Base-by-base conservation (phyloP, 2,113 vertebrate species). In the Stomatorhinus ivindoensis region DNA sequence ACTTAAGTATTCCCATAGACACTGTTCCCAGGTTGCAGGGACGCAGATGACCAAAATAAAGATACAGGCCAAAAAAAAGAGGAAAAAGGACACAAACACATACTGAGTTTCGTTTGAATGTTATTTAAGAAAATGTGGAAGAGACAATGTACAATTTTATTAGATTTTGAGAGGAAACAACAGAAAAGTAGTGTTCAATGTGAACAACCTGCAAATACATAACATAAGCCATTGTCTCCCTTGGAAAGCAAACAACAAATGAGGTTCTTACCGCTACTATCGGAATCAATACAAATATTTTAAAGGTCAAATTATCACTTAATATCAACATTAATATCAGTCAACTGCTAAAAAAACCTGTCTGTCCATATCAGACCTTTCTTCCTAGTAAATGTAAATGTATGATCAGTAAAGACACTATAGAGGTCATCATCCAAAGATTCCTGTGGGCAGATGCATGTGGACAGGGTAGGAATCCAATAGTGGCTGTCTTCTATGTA, bases 121-220 rank as follows among this genome's bases (percentile, higher is more conserved):
- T 76, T 76, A 73, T 69, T 69, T 31, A 31, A 65, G 61, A 65
- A 65, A 39, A 76, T 35, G 35, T 76, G 35, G 35, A 17, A 35
- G 31, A 17, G 73, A 31, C 65, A 39, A 80, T 39, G 69, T 42
- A 80, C 73, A 42, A 0, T 6, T 42, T 80, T 80, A 55, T 42
- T 42, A 42, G 73, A 80, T 42, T 80, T 42, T 80, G 31, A 39
- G 35, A 35, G 35, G 19, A 39, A 84, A 90, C 8, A 39, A 42
- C 47, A 88, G 55, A 88, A 42, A 10, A 82, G 13, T 61, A 85
- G 35, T 3, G 89, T n/a, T 65, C 15, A 90, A 90, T 91, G 89
- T 91, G 91, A 91, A 91, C 91, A 89, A 91, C 86, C 31, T 89
- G 84, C 87, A 89, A 88, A 89, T 50, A 88, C 35, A 48, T 47